phyloP scores from a whole-genome alignment of 2,888 invertebrate species.

The Brachyopa scutellaris region DNA sequence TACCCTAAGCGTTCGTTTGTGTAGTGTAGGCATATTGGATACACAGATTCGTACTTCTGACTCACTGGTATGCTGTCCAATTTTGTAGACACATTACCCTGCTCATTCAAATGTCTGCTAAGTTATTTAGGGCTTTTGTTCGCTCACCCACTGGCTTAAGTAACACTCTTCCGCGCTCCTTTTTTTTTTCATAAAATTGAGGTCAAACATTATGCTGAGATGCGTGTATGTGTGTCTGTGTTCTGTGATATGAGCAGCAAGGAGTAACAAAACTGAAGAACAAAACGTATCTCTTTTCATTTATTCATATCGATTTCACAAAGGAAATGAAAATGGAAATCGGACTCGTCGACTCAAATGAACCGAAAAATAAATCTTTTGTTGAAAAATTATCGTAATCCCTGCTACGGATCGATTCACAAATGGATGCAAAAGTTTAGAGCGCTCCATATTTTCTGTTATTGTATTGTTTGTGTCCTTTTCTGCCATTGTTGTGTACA shows the following conservation, averaged over 20 bases:
- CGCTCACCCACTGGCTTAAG: constrained; percentile 9
- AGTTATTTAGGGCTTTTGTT: constrained; percentile 52
- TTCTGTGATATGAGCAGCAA: constrained; percentile 19
- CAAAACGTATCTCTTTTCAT: constrained; percentile 19
- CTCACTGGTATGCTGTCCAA: background rate
- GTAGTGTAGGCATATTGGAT: no score
- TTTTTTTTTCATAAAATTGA: no score
- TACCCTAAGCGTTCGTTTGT: no score
- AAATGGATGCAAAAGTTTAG: constrained; percentile 25
- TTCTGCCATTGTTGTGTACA: background rate
- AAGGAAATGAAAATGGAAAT: no score
- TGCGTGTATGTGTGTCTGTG: constrained; percentile 11
- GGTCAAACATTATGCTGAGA: constrained; percentile 51
- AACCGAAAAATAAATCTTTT: constrained; percentile 52
- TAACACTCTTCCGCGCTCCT: no score
- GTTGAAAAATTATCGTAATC: constrained; percentile 35
- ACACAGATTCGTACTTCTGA: background rate
- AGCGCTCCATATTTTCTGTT: constrained; percentile 28
- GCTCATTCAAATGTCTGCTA: constrained; percentile 50
- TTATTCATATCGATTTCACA: constrained; percentile 51
- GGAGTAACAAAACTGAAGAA: constrained; percentile 18
- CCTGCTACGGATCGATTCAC: constrained; percentile 49
- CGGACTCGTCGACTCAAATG: constrained; percentile 45
- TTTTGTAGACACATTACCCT: constrained; percentile 28
- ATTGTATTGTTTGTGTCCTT: background rate